Conservation (phyloP, 2,797 vertebrate genomes). For the Sparidentex hasta region DNA sequence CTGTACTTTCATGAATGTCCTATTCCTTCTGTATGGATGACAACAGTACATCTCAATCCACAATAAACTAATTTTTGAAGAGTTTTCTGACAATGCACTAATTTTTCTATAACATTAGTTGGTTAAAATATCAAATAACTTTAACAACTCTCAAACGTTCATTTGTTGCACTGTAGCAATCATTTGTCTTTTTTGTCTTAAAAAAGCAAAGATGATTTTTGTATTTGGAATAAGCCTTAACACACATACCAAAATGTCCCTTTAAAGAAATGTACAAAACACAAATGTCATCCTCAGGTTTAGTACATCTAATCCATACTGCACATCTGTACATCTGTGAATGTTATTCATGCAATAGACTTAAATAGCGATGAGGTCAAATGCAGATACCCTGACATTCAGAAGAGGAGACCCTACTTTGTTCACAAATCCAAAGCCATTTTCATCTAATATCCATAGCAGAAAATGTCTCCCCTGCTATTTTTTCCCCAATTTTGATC, state of each 20-base stretch:
- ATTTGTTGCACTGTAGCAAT: not conserved
- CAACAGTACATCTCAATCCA: not conserved
- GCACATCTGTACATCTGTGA: not conserved
- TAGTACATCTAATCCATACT: not conserved
- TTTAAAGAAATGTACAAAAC: constrained; percentile 4
- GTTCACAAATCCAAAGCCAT: constrained; percentile 52
- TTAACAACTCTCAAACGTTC: not conserved
- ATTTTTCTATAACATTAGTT: not conserved
- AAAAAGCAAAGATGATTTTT: not conserved
- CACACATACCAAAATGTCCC: not conserved
- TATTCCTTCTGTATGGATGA: not conserved
- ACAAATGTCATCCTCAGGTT: not conserved
- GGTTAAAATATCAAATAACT: constrained; percentile 1
- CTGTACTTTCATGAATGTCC: not conserved
- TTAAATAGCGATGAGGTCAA: constrained; percentile 55
- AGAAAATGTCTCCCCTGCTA: constrained; percentile 41
- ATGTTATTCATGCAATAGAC: constrained; percentile 21
- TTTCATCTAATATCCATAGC: constrained; percentile 55
- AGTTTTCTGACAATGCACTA: not conserved
- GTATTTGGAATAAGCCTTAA: not conserved
- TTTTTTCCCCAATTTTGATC: constrained; percentile 55
- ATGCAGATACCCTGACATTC: constrained; percentile 39
- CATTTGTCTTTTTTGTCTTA: not conserved
- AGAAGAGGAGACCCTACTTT: constrained; percentile 24
- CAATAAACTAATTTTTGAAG: not conserved